Base-by-base conservation (phyloP, 1,140 invertebrate species). In the Zaprionus lachaisei region DNA sequence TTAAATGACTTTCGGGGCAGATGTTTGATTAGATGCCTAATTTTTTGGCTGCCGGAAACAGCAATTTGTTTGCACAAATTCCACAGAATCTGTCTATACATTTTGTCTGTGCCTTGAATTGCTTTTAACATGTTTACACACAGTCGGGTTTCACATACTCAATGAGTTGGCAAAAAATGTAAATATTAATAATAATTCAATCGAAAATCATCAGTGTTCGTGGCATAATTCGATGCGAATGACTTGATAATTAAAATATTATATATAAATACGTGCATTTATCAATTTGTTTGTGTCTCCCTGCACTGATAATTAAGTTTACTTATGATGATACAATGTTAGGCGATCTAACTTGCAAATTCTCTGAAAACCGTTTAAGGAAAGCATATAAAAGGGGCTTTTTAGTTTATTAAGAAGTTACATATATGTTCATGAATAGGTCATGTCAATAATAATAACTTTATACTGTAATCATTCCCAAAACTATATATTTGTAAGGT, bases 101-200 rank as follows among this genome's bases (percentile, higher is more conserved):
- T 47, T 47, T 47, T 47, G 41, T 17, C 41, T 47, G 41, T 11
- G 41, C n/a, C 41, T 47, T 47, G n/a, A 47, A 47, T 47, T n/a
- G 38, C 5, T 41, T 41, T 41, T 2, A 41, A 41, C 38, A 41
- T 7, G 5, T 41, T 41, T 41, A 41, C 15, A 7, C 38, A 41
- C 38, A n/a, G 38, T 41, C 15, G n/a, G 20, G 3, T 47, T 47
- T 11, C 5, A 17, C 41, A 2, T 47, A 47, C 38, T 9, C n/a
- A 47, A 20, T 47, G n/a, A 11, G 41, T 47, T 47, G n/a, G 17
- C 6, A 47, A 3, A 47, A 9, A 47, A 47, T 47, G 17, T 17
- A 47, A 47, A 47, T 47, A 17, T 9, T 17, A 4, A 17, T 2
- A 47, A 47, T 47, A 47, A 47, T 47, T 47, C 41, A 47, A 44